Base-by-base conservation (phyloP, 2,888 invertebrate species). In the Chymomyza procnemis region DNA sequence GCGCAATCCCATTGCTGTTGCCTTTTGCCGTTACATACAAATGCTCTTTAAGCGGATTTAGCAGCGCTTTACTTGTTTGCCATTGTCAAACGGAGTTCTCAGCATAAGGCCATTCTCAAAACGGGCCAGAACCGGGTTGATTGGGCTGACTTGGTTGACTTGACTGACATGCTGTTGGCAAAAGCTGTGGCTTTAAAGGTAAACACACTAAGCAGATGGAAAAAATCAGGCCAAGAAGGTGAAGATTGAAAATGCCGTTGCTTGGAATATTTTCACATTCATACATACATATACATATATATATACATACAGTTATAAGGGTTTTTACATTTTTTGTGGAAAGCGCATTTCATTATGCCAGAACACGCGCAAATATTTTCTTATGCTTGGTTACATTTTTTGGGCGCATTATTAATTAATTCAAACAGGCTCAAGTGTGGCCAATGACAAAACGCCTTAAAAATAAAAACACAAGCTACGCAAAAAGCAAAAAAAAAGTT, bases 21-120 rank as follows among this genome's bases (percentile, higher is more conserved):
- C 64, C 57, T 66, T 46, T 67, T 64, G 66, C 73, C 74, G 61
- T 78, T 69, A 83, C 80, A 80, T 78, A 80, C 81, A 85, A 80
- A 87, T 87, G 82, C 78, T 82, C 82, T 85, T 82, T 85, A 86
- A 86, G 87, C 82, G 87, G 87, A 84, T 81, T 81, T 81, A 75
- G 74, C 67, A 69, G 71, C 78, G 75, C 74, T 82, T 86, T 86
- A 71, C 75, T 86, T 82, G 82, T 82, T 87, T 81, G 81, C 84
- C 80, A 86, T 81, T 81, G 80, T 81, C 84, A 86, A 81, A 81
- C 86, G 78, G 81, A 83, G 76, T 78, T 86, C 84, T 86, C 80
- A 78, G 81, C 80, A 81, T 70, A 83, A 66, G 74, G 74, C 66
- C 71, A 26, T 55, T 61, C 50, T 59, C 9, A 3, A 12, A 41